Base-by-base conservation (phyloP, 2,797 vertebrate species). In the Eulemur coronatus region DNA sequence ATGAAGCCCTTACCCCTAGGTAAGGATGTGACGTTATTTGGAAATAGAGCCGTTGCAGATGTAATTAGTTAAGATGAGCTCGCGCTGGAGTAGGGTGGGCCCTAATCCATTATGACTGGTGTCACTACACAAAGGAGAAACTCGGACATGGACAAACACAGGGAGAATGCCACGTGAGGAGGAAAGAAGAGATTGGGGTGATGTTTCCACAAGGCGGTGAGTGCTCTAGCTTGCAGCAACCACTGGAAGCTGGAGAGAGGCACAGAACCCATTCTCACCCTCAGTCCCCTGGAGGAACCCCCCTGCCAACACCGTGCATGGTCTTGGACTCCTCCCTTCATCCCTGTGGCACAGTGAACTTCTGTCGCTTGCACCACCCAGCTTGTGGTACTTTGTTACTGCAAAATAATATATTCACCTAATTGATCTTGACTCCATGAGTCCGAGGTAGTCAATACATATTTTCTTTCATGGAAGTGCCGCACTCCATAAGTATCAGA, bases 311-410 rank as follows among this genome's bases (percentile, higher is more conserved):
- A 7, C 33, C 7, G 3, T 41, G 5, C 10, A 9, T 28, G 5
- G 28, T 15, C 57, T 84, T 30, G 7, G 7, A 61, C 4, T 26
- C 57, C 22, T 24, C 5, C 38, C 52, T 52, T 61, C 24, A 33
- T 7, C 26, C 41, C 50, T 24, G 0, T 10, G 41, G 87, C 30
- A 52, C 0, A 1, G 2, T 2, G 22, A 4, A 24, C 30, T 41
- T 65, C 70, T 52, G 24, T 30, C 28, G 17, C 33, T 28, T 30
- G 2, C 18, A 9, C 38, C 7, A 35, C 20, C 7, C 22, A 75
- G 15, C 22, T 6, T 20, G n/a, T 1, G 2, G 1, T 1, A 33
- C 4, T 28, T 63, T n/a, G 0, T 79, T 5, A 13, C 24, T 28
- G 12, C 33, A 80, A 28, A n/a, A 48, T 30, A 46, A 33, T 17